Base-by-base conservation (phyloP, 2,797 vertebrate species). In the Graptemys geographica region DNA sequence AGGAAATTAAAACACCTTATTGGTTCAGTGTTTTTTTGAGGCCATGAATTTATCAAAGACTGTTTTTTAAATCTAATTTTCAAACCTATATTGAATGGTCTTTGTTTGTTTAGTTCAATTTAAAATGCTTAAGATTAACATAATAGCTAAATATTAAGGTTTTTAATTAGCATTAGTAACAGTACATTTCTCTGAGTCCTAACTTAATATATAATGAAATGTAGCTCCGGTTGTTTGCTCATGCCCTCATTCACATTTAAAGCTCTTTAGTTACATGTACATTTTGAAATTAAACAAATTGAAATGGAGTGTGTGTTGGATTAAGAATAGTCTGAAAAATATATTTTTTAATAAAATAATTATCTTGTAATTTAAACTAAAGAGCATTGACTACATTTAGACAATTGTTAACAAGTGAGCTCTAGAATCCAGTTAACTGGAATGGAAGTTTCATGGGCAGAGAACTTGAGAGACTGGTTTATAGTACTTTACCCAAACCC, bases 101-200 rank as follows among this genome's bases (percentile, higher is more conserved):
- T 91, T 44, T 84, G n/a, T 81, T 41, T 74, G 41, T 83, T 88
- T 83, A 80, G n/a, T 53, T 80, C 59, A 87, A 82, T 53, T 23
- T 85, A 10, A 87, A 82, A 21, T 82, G 12, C 8, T 84, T 0
- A 0, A 3, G 87, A 47, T 87, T 18, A 49, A 62, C 84, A 13
- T 62, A 8, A 31, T 16, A 87, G 10, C 62, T 86, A 76, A 47
- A 41, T 33, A 51, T 74, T 81, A 79, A 78, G 44, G 44, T 78
- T 49, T 78, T 41, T 49, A 78, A 28, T 31, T 49, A 78, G 27
- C 15, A 13, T 78, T 49, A 78, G 44, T 49, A 49, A 27, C 12
- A 16, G 44, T 78, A 78, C 4, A 49, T 49, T 78, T 78, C 49
- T 78, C 74, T 47, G 74, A 49, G 27, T 78, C 25, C 13, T 49